phyloP scores from a whole-genome alignment of 2,113 vertebrate genomes.

The Hepsetus odoe region DNA sequence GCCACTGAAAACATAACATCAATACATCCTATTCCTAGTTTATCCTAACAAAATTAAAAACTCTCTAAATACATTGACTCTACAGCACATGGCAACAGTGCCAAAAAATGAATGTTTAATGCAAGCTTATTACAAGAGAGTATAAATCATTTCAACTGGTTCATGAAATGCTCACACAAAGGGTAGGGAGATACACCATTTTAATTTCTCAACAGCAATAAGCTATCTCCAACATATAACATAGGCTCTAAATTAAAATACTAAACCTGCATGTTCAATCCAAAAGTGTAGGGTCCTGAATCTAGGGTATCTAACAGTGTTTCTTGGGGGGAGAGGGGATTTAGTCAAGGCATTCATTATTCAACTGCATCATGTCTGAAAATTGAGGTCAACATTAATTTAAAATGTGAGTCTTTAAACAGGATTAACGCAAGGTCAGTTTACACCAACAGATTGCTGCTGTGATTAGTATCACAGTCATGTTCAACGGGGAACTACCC shows the following conservation, averaged over 20 bases:
- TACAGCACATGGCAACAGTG: too few species aligned
- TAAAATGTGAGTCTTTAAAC: constrained; percentile 4
- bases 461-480: background rate
- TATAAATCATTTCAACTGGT: too few species aligned
- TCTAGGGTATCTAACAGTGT: constrained; percentile 2
- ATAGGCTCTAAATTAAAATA: background rate
- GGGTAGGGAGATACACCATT: too few species aligned
- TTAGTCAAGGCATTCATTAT: background rate
- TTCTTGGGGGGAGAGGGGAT: background rate
- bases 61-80: too few species aligned
- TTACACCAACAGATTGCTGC: constrained; percentile 4
- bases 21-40: too few species aligned
- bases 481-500: background rate
- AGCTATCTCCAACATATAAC: background rate
- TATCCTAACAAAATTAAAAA: too few species aligned
- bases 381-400: constrained; percentile 13
- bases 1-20: too few species aligned
- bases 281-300: background rate
- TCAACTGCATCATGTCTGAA: constrained; percentile 3
- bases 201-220: too few species aligned
- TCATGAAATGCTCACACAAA: too few species aligned
- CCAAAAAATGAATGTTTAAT: too few species aligned
- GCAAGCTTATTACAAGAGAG: too few species aligned
- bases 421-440: constrained; percentile 1
- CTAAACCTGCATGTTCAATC: background rate